phyloP scores from a whole-genome alignment of 2,888 invertebrate genomes.

The Hirtodrosophila trivittata region DNA sequence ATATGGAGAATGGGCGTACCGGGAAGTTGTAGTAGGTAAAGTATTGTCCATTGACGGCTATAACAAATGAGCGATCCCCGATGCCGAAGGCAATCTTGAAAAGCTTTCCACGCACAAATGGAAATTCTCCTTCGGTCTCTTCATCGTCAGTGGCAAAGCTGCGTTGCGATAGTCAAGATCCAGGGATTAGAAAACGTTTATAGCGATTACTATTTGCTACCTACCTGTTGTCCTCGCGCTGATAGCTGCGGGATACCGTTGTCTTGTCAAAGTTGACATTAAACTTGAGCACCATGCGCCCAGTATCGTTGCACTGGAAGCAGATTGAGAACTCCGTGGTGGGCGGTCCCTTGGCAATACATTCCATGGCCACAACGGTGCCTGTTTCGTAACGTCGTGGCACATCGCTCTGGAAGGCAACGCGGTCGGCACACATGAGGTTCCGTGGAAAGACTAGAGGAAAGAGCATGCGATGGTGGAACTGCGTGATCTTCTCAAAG shows the following conservation, averaged over 20 bases:
- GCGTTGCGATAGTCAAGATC: not conserved
- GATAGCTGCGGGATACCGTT: conserved; percentile 80
- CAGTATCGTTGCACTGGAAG: conserved; percentile 83
- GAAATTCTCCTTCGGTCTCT: conserved; percentile 83
- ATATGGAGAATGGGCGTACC: conserved; percentile 80
- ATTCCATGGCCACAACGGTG: conserved; percentile 83
- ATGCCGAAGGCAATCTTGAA: conserved; percentile 83
- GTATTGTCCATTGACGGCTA: conserved; percentile 83
- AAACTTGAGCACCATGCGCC: conserved; percentile 81
- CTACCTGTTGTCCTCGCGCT: conserved; percentile 81
- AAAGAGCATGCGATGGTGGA: conserved; percentile 83
- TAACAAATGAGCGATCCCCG: conserved; percentile 82
- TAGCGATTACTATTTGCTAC: conserved; percentile 42
- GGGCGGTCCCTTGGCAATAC: conserved; percentile 82
- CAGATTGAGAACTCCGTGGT: conserved; percentile 83
- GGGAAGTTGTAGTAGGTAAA: conserved; percentile 84
- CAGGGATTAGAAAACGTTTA: too few species aligned
- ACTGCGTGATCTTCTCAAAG: conserved; percentile 83
- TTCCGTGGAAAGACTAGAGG: conserved; percentile 82
- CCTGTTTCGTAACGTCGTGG: conserved; percentile 82
- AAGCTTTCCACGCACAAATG: conserved; percentile 82
- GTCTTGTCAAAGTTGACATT: conserved; percentile 80
- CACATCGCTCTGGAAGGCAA: conserved; percentile 83
- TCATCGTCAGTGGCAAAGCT: conserved; percentile 82
- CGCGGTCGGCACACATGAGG: conserved; percentile 77